Percentiles rank a stretch among this genome's conserved stretches.
These are phyloP conservation scores for Yponomeuta cagnagella DNA, from an alignment of 2,888 invertebrate genomes.

Conservation along the genomic window DNA sequence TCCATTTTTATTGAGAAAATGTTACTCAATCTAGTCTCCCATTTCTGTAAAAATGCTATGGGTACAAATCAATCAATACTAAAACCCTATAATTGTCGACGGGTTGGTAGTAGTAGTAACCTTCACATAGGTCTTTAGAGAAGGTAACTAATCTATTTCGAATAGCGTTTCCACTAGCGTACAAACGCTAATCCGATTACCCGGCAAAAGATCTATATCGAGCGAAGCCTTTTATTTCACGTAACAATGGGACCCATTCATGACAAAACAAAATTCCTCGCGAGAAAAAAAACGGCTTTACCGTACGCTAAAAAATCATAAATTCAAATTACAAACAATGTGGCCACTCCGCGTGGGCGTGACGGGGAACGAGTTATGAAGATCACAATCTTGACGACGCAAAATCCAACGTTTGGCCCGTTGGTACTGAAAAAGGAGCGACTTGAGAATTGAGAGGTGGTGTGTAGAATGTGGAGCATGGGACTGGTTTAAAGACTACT, in stretches of 20 bases:
- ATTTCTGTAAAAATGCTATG: too few relatives aligned
- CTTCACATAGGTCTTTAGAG: too few relatives aligned
- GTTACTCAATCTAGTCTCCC: too few relatives aligned
- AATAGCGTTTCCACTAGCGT: background rate
- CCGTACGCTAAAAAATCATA: slow-evolving; percentile 39
- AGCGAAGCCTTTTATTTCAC: background rate
- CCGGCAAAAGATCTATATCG: background rate
- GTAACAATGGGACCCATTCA: background rate
- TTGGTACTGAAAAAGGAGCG: slow-evolving; percentile 27
- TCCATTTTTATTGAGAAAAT: too few relatives aligned
- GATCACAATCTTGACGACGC: slow-evolving; percentile 34
- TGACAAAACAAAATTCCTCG: background rate
- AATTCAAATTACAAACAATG: slow-evolving; percentile 33
- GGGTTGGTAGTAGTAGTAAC: too few relatives aligned
- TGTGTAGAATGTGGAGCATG: slow-evolving; percentile 20
- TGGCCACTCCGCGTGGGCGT: slow-evolving; percentile 29
- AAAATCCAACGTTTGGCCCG: slow-evolving; percentile 6
- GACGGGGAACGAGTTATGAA: slow-evolving; percentile 47
- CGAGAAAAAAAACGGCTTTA: slow-evolving; percentile 6
- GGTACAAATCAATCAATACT: too few relatives aligned
- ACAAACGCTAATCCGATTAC: background rate
- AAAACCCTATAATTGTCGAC: too few relatives aligned
- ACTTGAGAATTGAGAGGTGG: slow-evolving; percentile 29
- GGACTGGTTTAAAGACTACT: slow-evolving; percentile 17
- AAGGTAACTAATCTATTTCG: too few relatives aligned